Evolutionary conservation across 92 coral and sea anemone genomes (phyloP), one percentile per base, ranked within the genome.

Genomic region (Porites cylindrica): DNA sequence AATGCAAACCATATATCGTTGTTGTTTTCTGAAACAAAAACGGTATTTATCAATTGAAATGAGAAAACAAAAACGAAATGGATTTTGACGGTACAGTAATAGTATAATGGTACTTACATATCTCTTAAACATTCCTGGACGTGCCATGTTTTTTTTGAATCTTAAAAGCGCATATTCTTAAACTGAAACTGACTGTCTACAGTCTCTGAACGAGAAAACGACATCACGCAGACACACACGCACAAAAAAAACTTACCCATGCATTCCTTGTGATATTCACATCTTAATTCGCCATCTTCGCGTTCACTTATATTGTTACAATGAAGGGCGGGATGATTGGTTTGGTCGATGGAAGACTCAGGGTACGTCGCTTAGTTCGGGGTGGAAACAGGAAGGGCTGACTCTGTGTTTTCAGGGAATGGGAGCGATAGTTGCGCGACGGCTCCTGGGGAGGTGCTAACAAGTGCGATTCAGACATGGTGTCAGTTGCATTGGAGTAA

Each of bases 361-460:
- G 54, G 9, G 82, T 43, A 10, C 77, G 60, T 24, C 86, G 80
- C 52, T 74, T 83, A 6, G 77, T 21, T 14, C 87, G 80, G 3
- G 26, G 78, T 3, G 87, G 56, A 9, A 74, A 54, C 4, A 83
- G 80, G 63, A 51, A 60, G 21, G 52, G 51, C 53, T 74, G 74
- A 16, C 73, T 83, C 65, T 12, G 70, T 16, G 73, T 7, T 75
- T 83, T 83, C 63, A 74, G 80, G 54, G 87, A 83, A 16, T 74
- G 63, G 81, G 87, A 83, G 8, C 87, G 81, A 61, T 29, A 72
- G 24, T 65, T 73, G 24, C 81, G 87, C 13, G 51, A 67, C 9
- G 51, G 38, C 21, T 62, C 74, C 58, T 64, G 87, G 73, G 73
- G 21, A 5, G 78, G 77, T 38, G 19, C 2, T 10, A 82, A 47